Base-by-base conservation (phyloP, 2,888 invertebrate species). In the Microchrysa polita region DNA sequence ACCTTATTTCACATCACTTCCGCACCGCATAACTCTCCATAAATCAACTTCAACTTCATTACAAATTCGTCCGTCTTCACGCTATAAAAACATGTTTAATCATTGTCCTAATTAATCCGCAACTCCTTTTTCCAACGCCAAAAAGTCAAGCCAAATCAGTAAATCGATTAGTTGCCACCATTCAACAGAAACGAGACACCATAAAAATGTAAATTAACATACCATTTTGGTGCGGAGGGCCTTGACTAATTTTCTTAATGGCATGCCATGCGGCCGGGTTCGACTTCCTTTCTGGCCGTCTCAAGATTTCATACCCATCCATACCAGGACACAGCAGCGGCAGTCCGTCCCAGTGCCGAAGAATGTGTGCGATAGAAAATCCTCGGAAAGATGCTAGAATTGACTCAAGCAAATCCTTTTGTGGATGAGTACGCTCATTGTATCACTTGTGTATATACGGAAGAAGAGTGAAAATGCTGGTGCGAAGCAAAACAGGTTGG, bases 181-280 rank as follows among this genome's bases (percentile, higher is more conserved):
- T 34, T 42, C 65, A 1, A 9, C 65, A 34, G 27, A 34, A 48
- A 48, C 65, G 14, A 48, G 48, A 65, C 44, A 65, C 44, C 65
- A 65, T 65, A 65, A 65, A 65, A 65, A 65, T 65, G 65, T 65
- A 65, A 65, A 65, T 65, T 65, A 65, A 34, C 65, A 65, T 65
- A 65, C 65, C 27, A 65, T 65, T 65, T 65, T n/a, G 48, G 42
- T 12, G 42, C 7, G 42, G 42, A 20, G 22, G 22, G 48, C 12
- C 65, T 20, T 14, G 18, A 9, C 65, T 65, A 65, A 65, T 65
- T 65, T 65, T 44, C 65, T 12, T 65, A 48, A 44, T 65, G 44
- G 65, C 27, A 5, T 34, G 27, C 27, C 27, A 34, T 7, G 27
- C 27, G 27, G 27, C 4, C 65, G 1, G 10, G 65, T 44, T 34